Evolutionary conservation across 2,797 vertebrate genomes (phyloP).

Genomic region (Poeciliopsis paucimaculata): DNA sequence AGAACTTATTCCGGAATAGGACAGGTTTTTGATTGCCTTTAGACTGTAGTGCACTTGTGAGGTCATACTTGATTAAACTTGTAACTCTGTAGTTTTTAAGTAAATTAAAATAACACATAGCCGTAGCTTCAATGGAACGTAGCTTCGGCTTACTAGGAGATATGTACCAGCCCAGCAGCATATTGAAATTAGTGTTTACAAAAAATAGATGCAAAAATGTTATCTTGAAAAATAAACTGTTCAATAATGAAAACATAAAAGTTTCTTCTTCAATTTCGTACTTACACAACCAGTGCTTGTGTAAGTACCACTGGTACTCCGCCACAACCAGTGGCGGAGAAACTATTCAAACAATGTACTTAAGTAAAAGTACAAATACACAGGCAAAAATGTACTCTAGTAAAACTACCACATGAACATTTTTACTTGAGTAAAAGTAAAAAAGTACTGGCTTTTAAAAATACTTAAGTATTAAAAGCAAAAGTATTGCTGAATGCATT

Average conservation of each 20-base stretch:
- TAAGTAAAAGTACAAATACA: too few relatives aligned
- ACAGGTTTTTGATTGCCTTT: neutral
- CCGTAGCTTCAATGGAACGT: too few relatives aligned
- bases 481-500: too few relatives aligned
- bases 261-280: neutral
- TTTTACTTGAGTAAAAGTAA: too few relatives aligned
- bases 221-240: constrained; percentile 21
- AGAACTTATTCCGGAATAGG: neutral
- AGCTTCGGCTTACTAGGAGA: constrained; percentile 21
- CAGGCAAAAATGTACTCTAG: too few relatives aligned
- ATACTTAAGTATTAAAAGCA: too few relatives aligned
- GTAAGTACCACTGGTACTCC: too few relatives aligned
- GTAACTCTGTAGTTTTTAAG: neutral
- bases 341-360: too few relatives aligned
- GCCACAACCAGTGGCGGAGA: too few relatives aligned
- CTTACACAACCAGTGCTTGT: too few relatives aligned
- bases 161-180: constrained; percentile 57
- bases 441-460: too few relatives aligned
- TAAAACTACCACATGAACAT: too few relatives aligned
- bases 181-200: constrained; percentile 49
- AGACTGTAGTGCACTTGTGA: neutral
- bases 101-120: neutral
- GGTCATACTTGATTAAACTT: neutral
- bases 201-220: neutral
- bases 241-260: constrained; percentile 67